Percentiles rank a stretch among this genome's conserved stretches.
These are phyloP conservation scores for Orchestia grillus DNA, from an alignment of 1,140 invertebrate species.

Conservation along the genomic window DNA sequence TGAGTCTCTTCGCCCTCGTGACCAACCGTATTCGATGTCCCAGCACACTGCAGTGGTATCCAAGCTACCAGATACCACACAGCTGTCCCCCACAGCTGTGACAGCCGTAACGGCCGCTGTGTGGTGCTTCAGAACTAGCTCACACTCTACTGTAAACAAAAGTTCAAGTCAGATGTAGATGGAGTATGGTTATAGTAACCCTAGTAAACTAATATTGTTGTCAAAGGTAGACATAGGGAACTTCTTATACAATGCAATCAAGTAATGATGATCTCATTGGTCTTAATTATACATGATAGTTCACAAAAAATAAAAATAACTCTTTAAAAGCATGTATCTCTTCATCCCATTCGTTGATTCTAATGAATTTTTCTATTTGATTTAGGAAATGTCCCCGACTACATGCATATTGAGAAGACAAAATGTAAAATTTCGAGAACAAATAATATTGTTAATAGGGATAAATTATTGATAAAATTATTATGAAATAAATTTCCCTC, in stretches of 20 bases:
- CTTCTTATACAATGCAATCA: neutral
- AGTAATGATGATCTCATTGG: neutral
- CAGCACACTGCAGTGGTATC: neutral
- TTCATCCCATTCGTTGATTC: too few species aligned
- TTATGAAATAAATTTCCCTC: too few species aligned
- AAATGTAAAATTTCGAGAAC: too few species aligned
- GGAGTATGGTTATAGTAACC: neutral
- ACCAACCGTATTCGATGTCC: conserved; percentile 15
- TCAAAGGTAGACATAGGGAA: neutral
- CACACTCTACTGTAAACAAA: neutral
- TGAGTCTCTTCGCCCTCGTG: neutral
- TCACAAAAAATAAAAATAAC: too few species aligned
- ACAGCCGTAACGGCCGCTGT: conserved; percentile 9
- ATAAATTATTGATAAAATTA: too few species aligned
- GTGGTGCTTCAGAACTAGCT: conserved; percentile 9
- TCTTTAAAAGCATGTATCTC: too few species aligned
- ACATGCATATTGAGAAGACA: too few species aligned
- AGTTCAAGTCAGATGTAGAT: neutral
- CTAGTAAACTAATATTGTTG: neutral
- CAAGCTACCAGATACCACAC: neutral
- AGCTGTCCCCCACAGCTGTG: neutral
- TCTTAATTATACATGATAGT: too few species aligned
- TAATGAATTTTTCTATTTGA: too few species aligned
- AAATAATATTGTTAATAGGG: too few species aligned
- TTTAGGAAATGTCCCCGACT: too few species aligned